phyloP scores from a whole-genome alignment of 2,888 invertebrate species.

The Tenthredo amoena region DNA sequence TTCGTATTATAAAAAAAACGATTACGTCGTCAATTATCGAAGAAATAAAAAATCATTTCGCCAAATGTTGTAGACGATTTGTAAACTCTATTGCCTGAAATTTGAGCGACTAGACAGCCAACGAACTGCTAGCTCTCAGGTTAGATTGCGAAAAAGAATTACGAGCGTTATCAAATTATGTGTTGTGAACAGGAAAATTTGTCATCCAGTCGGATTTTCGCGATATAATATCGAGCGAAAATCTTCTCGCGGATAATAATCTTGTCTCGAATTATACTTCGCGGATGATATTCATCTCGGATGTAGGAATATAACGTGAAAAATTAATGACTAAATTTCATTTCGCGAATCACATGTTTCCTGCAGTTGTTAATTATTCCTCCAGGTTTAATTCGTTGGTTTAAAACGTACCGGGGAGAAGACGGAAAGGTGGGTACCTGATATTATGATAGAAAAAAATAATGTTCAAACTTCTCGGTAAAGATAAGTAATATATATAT shows the following conservation, averaged over 20 bases:
- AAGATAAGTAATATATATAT: neutral
- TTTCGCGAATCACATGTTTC: neutral
- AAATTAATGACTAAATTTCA: neutral
- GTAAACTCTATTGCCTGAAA: no score
- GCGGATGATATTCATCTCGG: neutral
- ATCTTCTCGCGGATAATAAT: neutral
- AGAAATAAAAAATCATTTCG: neutral
- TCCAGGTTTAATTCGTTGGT: neutral
- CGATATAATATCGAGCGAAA: neutral
- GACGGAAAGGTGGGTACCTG: neutral
- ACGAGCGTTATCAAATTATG: neutral
- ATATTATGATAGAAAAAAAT: neutral
- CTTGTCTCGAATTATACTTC: neutral
- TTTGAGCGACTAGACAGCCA: no score
- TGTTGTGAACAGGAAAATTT: conserved; percentile 1
- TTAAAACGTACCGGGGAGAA: neutral
- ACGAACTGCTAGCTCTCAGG: neutral
- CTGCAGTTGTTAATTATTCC: neutral
- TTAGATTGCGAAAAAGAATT: neutral
- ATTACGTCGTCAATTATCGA: neutral
- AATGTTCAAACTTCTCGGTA: neutral
- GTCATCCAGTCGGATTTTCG: neutral
- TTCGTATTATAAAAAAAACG: no score
- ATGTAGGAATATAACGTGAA: neutral
- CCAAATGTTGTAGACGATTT: neutral